A percentile compares a stretch with the other conserved stretches of the same genome.
phyloP scores from a whole-genome alignment of 1,140 invertebrate species.

The Listronotus bonariensis region DNA sequence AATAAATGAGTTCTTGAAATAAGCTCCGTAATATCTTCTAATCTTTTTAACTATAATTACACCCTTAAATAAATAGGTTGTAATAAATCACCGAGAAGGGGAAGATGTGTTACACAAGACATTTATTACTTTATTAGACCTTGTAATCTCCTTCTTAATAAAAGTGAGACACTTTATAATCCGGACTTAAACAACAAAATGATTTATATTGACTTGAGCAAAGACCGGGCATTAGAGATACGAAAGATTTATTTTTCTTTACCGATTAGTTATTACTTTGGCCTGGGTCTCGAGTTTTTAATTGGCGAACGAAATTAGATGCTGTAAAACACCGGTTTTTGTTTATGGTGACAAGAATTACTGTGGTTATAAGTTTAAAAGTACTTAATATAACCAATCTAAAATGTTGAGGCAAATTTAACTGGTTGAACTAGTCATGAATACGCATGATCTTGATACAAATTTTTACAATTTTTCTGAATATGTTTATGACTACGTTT shows the following conservation, averaged over 20 bases:
- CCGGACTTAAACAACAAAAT: slow-evolving; percentile 27
- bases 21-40: slow-evolving; percentile 9
- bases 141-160: slow-evolving; percentile 34
- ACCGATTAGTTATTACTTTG: too few relatives aligned
- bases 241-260: slow-evolving; percentile 11
- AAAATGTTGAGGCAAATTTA: too few relatives aligned
- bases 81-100: slow-evolving; percentile 28
- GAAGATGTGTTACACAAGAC: slow-evolving; percentile 33
- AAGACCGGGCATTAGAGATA: slow-evolving; percentile 17
- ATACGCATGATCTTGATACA: too few relatives aligned
- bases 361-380: too few relatives aligned
- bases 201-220: slow-evolving; percentile 27
- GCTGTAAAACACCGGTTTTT: too few relatives aligned
- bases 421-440: too few relatives aligned
- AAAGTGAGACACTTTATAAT: slow-evolving; percentile 30
- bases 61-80: slow-evolving; percentile 32
- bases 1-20: slow-evolving; percentile 30
- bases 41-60: slow-evolving; percentile 34
- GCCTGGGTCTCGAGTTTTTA: too few relatives aligned
- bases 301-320: too few relatives aligned
- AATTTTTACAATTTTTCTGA: too few relatives aligned
- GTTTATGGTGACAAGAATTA: too few relatives aligned
- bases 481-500: too few relatives aligned
- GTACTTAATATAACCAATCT: too few relatives aligned
- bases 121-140: slow-evolving; percentile 36